Evolutionary conservation across 2,797 vertebrate genomes (phyloP), one percentile per base, ranked within the genome.

Genomic region (Acanthiza pusilla): DNA sequence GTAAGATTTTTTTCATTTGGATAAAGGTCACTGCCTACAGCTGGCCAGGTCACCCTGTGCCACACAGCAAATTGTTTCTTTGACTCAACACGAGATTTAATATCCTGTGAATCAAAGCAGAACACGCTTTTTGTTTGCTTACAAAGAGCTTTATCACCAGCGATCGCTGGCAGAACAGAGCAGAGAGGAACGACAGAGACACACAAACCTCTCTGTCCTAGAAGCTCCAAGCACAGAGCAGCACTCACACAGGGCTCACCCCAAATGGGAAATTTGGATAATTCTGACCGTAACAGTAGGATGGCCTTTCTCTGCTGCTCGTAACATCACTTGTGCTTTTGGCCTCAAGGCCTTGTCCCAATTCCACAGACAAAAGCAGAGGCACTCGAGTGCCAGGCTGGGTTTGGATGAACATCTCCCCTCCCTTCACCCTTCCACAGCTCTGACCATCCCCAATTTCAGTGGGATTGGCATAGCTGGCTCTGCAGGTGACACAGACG

Each of bases 61-160:
- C 80, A 84, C 60, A 50, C 34, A 42, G 83, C 67, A 95, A 93
- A 96, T 79, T 79, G 80, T 70, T 90, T 87, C 80, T 95, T 94
- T 76, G 90, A 88, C 55, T 88, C 88, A 43, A 71, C 60, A 55
- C 13, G 40, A 89, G 67, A 91, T 96, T 96, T 95, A 96, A 96
- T 95, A 95, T 90, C 90, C 86, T 95, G 93, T 91, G 85, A 85
- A 88, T 78, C 77, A 67, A 86, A 94, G 93, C 34, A 2, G 36
- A 91, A 76, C 42, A 45, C 26, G 63, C 23, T 72, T 78, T 90
- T 71, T 87, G 70, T 93, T 94, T 93, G 63, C 91, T 63, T 63
- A 76, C 88, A 87, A 71, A 94, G 80, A 79, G 60, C 32, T 89
- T 91, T 86, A 82, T 93, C 58, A 42, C 43, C 66, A 90, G 63